Evolutionary conservation across 2,888 invertebrate species (phyloP), one percentile per base, ranked within the genome.

Genomic region (Perithous albicinctus): DNA sequence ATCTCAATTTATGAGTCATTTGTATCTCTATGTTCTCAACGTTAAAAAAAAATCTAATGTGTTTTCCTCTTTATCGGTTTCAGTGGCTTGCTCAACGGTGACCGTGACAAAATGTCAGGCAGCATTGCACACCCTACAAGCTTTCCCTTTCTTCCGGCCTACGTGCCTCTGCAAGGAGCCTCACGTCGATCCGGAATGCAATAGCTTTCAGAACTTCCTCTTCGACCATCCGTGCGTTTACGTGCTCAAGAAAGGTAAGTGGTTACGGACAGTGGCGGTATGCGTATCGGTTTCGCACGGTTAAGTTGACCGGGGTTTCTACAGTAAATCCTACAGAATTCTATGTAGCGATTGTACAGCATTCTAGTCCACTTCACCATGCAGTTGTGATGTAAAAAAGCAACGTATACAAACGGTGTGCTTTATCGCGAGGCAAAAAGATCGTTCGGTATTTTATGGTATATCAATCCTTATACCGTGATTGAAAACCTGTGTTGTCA

Each of bases 31-130:
- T n/a, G n/a, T n/a, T n/a, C n/a, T 51, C 5, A 7, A 48, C 2
- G 32, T 15, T 0, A n/a, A 0, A 56, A 5, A 15, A 26, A 8
- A 7, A 18, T 29, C 1, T 32, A 6, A 46, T 29, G 12, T 26
- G 1, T 1, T 29, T 10, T 56, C 32, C 18, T 12, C 6, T 26
- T 59, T 29, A 3, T 70, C n/a, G 94, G 91, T 95, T 95, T 74
- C 95, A 98, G 98, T 98, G 93, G 97, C 98, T 88, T 98, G 98
- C 93, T 97, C 98, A 87, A 98, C 98, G 84, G 97, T 97, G 90
- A 98, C 98, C 80, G 97, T 98, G 93, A 97, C 97, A 87, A 98
- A 98, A 94, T 98, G 98, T 94, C 97, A 97, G 94, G 97, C 97
- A 73, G 98, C 98, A 41, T 94, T 98, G 90, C 95, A 96, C 88